Evolutionary conservation across 2,113 vertebrate genomes (phyloP).

Genomic region (Elanus axillaris): DNA sequence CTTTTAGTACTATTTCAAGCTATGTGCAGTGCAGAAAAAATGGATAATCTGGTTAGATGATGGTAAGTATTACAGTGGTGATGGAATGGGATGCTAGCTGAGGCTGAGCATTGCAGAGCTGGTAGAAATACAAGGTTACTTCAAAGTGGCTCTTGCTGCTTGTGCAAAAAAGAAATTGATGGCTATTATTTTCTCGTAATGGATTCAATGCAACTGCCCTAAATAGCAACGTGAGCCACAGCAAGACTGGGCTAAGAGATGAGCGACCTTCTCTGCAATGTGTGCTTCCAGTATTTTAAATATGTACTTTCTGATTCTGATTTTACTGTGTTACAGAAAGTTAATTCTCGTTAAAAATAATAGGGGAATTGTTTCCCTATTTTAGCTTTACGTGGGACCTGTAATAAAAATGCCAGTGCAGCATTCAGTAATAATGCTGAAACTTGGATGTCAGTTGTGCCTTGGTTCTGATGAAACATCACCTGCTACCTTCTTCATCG

Average conservation of each 20-base stretch:
- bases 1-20: background rate
- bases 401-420: background rate
- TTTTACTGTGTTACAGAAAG: background rate
- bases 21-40: background rate
- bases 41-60: background rate
- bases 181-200: background rate
- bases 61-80: background rate
- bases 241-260: background rate
- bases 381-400: background rate
- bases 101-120: background rate
- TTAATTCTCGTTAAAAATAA: background rate
- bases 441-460: background rate
- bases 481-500: background rate
- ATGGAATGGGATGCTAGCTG: background rate
- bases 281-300: background rate
- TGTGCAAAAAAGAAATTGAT: background rate
- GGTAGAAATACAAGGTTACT: background rate
- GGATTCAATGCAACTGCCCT: background rate
- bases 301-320: background rate
- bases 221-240: background rate
- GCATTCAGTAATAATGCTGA: background rate
- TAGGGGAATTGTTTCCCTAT: background rate
- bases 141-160: background rate
- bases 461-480: background rate
- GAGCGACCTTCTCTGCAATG: fast-evolving